Evolutionary conservation across 2,888 invertebrate species (phyloP).

Genomic region (Lucinisca nassula): DNA sequence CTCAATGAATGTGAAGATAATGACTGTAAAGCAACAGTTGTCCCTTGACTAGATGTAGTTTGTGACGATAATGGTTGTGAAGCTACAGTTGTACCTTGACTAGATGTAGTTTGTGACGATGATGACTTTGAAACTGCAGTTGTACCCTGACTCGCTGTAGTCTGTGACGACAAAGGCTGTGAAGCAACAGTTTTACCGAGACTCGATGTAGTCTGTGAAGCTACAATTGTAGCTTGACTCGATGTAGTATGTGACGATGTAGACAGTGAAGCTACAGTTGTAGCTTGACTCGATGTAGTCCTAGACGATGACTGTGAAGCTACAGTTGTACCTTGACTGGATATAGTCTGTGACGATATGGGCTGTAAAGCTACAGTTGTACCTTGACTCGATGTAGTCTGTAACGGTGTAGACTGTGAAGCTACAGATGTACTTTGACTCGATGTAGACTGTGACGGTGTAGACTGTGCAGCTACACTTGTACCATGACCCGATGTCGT

Average conservation of each 20-base stretch:
- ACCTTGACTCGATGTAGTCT: neutral
- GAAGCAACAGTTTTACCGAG: neutral
- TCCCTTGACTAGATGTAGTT: neutral
- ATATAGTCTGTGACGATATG: neutral
- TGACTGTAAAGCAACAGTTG: neutral
- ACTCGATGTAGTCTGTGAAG: neutral
- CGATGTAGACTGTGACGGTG: too few species aligned
- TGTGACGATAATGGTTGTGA: neutral
- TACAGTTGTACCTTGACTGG: neutral
- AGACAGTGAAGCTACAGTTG: neutral
- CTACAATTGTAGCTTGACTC: neutral
- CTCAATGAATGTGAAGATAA: neutral
- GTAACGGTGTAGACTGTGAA: neutral
- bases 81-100: neutral
- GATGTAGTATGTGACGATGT: neutral
- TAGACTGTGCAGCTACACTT: too few species aligned
- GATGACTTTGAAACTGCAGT: neutral
- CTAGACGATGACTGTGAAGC: neutral
- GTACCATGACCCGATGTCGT: too few species aligned
- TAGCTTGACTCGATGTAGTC: neutral
- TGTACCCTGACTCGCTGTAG: neutral
- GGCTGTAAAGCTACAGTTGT: neutral
- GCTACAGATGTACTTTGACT: neutral
- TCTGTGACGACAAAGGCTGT: neutral
- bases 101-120: neutral